phyloP scores from a whole-genome alignment of 1,140 invertebrate species.

The Dinoponera quadriceps region DNA sequence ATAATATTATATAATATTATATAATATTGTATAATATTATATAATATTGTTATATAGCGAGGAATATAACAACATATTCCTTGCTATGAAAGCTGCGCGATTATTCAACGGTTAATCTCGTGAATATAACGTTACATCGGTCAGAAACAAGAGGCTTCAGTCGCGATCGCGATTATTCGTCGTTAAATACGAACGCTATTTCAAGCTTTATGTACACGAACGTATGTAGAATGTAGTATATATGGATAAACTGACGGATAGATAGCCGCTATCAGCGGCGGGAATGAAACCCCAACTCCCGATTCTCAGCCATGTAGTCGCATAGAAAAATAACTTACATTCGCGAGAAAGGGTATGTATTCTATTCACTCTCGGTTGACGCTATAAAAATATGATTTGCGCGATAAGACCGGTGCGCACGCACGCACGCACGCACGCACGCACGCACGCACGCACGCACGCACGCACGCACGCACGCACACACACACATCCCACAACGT shows the following conservation, averaged over 20 bases:
- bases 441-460: neutral
- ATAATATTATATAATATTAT: constrained; percentile 2
- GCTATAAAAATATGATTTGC: constrained; percentile 31
- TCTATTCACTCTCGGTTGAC: neutral
- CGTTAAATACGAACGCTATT: no score
- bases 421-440: neutral
- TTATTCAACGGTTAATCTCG: no score
- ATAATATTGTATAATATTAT: no score
- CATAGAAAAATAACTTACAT: constrained; percentile 5
- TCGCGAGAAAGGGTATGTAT: neutral
- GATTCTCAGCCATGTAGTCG: neutral
- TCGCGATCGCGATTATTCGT: no score
- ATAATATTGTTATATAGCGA: no score
- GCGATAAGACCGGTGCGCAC: neutral
- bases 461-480: neutral
- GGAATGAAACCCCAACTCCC: neutral
- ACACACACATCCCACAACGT: neutral
- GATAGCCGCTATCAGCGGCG: neutral
- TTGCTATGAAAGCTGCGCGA: no score
- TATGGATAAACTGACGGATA: no score
- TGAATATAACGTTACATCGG: no score
- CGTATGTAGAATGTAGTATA: no score
- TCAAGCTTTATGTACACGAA: no score
- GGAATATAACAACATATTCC: no score
- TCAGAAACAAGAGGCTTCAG: no score